Percentiles rank a stretch among this genome's conserved stretches.
phyloP scores from a whole-genome alignment of 2,797 vertebrate genomes.

The Melanotaenia nigrans region DNA sequence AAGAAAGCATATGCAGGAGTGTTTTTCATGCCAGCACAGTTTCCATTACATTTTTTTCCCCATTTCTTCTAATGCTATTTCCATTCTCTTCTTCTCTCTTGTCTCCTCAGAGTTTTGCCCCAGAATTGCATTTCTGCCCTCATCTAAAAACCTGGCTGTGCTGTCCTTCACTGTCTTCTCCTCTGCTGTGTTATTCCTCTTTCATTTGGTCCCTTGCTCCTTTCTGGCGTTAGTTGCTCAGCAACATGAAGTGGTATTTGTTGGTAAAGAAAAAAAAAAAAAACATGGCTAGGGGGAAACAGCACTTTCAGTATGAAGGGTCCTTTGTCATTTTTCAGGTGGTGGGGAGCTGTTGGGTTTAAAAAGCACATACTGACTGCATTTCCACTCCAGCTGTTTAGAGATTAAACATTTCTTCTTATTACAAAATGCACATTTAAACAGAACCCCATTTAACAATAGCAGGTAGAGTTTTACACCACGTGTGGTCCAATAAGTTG shows the following conservation, averaged over 20 bases:
- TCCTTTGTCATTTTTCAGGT: slow-evolving; percentile 38
- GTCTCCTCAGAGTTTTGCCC: neutral
- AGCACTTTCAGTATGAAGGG: slow-evolving; percentile 28
- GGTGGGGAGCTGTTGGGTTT: slow-evolving; percentile 3
- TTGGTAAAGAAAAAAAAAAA: slow-evolving; percentile 9
- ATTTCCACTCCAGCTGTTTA: slow-evolving; percentile 4
- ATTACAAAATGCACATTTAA: neutral
- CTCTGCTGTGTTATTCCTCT: slow-evolving; percentile 36
- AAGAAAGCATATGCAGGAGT: neutral
- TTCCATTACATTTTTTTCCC: neutral
- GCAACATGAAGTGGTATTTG: slow-evolving; percentile 68
- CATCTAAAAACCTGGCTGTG: slow-evolving; percentile 28
- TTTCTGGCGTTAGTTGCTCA: slow-evolving; percentile 69
- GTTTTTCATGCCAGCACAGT: neutral
- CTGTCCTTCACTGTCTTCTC: slow-evolving; percentile 35
- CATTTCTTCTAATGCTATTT: neutral
- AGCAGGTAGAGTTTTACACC: neutral
- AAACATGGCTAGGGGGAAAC: slow-evolving; percentile 28
- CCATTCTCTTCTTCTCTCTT: slow-evolving; percentile 8
- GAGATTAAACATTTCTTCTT: slow-evolving; percentile 15
- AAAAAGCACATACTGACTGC: slow-evolving; percentile 22
- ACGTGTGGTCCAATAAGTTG: too few species aligned
- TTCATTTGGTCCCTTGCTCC: slow-evolving; percentile 42
- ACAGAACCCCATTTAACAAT: neutral
- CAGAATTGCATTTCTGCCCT: slow-evolving; percentile 24